These are phyloP conservation scores for Mesembrinibis cayennensis DNA, from an alignment of 2,113 vertebrate genomes.

Conservation along the genomic window DNA sequence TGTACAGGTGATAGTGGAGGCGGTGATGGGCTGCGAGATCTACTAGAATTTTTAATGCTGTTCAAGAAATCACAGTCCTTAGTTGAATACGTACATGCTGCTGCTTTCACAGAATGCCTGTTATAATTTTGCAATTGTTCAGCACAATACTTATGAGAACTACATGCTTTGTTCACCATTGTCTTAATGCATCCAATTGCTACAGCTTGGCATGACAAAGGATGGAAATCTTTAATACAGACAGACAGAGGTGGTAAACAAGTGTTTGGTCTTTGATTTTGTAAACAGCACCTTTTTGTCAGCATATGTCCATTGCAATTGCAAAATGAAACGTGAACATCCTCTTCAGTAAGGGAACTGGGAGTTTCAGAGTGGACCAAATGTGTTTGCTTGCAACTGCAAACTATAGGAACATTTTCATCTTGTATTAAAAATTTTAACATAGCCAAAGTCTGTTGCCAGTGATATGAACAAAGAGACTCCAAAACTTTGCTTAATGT, in stretches of 20 bases:
- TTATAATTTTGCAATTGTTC: constrained; percentile 62
- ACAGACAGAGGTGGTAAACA: constrained; percentile 73
- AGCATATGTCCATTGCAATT: constrained; percentile 73
- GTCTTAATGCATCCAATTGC: constrained; percentile 74
- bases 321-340: constrained; percentile 68
- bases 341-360: constrained; percentile 70
- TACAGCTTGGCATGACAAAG: constrained; percentile 81
- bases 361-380: constrained; percentile 67
- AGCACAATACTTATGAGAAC: constrained; percentile 70
- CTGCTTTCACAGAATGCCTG: constrained; percentile 45
- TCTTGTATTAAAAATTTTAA: constrained; percentile 83
- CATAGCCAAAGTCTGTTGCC: constrained; percentile 81
- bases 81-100: constrained; percentile 41
- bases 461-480: constrained; percentile 83
- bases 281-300: constrained; percentile 78
- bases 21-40: constrained; percentile 84
- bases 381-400: constrained; percentile 68
- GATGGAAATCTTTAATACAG: constrained; percentile 80
- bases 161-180: constrained; percentile 72
- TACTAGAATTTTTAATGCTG: constrained; percentile 53
- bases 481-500: constrained; percentile 84
- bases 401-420: constrained; percentile 66
- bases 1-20: constrained; percentile 88
- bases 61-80: constrained; percentile 57
- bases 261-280: constrained; percentile 73